Percentiles rank a stretch among this genome's conserved stretches.
Evolutionary conservation across 2,797 vertebrate genomes (phyloP).

Genomic region (Rallus crepitans): DNA sequence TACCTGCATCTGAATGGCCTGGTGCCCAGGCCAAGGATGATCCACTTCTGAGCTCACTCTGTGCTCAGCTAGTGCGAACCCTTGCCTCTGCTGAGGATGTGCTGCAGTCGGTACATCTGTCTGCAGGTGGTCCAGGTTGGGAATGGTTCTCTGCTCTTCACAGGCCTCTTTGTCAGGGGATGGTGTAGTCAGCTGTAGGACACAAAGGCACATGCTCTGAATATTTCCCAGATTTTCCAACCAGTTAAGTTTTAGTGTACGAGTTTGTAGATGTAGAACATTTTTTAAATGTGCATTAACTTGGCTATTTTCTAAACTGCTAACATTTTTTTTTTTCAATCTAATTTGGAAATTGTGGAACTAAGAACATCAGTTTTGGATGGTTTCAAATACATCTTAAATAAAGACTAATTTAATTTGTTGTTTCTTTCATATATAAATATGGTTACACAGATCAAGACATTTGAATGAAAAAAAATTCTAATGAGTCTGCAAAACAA

Average conservation of each 20-base stretch:
- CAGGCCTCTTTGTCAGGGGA: background rate
- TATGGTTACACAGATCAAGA: conserved; percentile 57
- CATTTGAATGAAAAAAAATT: conserved; percentile 60
- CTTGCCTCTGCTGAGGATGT: accelerated
- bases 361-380: conserved; percentile 53
- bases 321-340: background rate
- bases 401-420: conserved; percentile 69
- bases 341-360: conserved; percentile 49
- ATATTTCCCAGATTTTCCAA: background rate
- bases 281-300: background rate
- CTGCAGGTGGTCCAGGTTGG: accelerated
- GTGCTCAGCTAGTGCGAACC: accelerated
- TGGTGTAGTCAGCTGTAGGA: background rate
- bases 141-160: background rate
- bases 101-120: background rate
- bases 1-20: background rate
- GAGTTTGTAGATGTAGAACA: background rate
- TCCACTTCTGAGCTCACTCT: background rate
- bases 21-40: background rate
- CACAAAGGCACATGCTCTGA: background rate
- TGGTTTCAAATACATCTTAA: conserved; percentile 51
- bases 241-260: background rate
- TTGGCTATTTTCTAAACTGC: conserved; percentile 9
- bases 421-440: conserved; percentile 63
- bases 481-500: conserved; percentile 68